Base-by-base conservation (phyloP, 23 tunicate species). In the Styela clava region DNA sequence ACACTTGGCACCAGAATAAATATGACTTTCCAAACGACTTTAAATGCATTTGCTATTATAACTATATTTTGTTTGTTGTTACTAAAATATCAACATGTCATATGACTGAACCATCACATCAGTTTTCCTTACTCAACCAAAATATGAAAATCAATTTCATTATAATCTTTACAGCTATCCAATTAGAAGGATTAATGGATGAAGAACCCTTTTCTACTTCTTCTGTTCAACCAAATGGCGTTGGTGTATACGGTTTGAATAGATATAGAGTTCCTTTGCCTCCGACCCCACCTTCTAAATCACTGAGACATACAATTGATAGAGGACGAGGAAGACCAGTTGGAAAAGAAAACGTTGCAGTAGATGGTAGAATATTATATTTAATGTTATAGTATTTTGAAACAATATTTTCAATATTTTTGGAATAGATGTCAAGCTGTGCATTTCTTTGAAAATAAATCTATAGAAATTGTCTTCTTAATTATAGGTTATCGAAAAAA, bases 281-380 rank as follows among this genome's bases (percentile, higher is more conserved):
- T 71, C 77, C 77, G 35, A 71, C 77, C 12, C 77, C 77, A 31
- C 77, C 77, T 5, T 71, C 77, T 3, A 71, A 71, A 30, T 71
- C 77, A 22, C 77, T 28, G 34, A 33, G 77, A 16, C 77, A 71
- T 71, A 22, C 77, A 2, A 30, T 71, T 33, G 35, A 71, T 3
- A 71, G 77, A 71, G 35, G 24, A 30, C 27, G 35, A 32, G 7
- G 16, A 16, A 21, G 29, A 19, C 34, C 77, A 3, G 34, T 28
- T 3, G 77, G 35, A 35, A 71, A 71, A 30, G 77, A 71, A 71
- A 71, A 71, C 29, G 35, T 28, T 29, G 77, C 18, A 19, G 35
- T 27, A 16, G 23, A 27, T 29, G 77, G 30, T 65, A 26, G 71
- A 16, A 5, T 7, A 5, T 65, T 9, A 5, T 9, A 65, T 65